phyloP scores from a whole-genome alignment of 2,797 vertebrate species.

The Tinamus major region DNA sequence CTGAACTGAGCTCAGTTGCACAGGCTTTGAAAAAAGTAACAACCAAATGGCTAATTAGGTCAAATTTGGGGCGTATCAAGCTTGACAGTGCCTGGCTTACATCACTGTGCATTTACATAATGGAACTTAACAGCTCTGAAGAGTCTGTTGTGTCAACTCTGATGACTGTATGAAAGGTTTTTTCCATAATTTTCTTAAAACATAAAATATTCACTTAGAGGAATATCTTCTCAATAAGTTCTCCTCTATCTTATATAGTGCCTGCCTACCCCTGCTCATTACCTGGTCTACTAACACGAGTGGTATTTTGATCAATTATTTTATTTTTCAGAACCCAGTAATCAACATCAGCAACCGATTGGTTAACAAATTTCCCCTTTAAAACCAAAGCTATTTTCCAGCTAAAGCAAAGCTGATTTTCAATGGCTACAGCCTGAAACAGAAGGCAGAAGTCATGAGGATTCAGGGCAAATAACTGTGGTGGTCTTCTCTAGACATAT shows the following conservation, averaged over 20 bases:
- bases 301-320: slow-evolving; percentile 23
- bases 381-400: slow-evolving; percentile 60
- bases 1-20: not conserved
- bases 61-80: slow-evolving; percentile 67
- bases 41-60: slow-evolving; percentile 73
- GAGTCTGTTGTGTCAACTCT: slow-evolving; percentile 42
- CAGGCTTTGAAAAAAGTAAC: slow-evolving; percentile 65
- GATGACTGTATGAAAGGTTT: not conserved
- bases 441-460: not conserved
- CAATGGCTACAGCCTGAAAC: slow-evolving; percentile 18
- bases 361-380: slow-evolving; percentile 65
- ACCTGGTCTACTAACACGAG: slow-evolving; percentile 11
- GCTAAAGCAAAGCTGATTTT: slow-evolving; percentile 16
- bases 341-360: slow-evolving; percentile 56
- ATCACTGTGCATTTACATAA: slow-evolving; percentile 68
- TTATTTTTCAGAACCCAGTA: slow-evolving; percentile 51
- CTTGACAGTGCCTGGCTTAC: slow-evolving; percentile 65
- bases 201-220: not conserved
- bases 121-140: slow-evolving; percentile 59
- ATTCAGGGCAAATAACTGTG: slow-evolving; percentile 13
- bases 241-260: not conserved
- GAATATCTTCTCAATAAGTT: not conserved
- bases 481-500: slow-evolving; percentile 5
- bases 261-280: not conserved
- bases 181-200: slow-evolving; percentile 25